Percentiles rank a stretch among this genome's conserved stretches.
These are phyloP conservation scores for Acanthisitta chloris DNA, from an alignment of 2,113 vertebrate genomes.

Conservation along the genomic window DNA sequence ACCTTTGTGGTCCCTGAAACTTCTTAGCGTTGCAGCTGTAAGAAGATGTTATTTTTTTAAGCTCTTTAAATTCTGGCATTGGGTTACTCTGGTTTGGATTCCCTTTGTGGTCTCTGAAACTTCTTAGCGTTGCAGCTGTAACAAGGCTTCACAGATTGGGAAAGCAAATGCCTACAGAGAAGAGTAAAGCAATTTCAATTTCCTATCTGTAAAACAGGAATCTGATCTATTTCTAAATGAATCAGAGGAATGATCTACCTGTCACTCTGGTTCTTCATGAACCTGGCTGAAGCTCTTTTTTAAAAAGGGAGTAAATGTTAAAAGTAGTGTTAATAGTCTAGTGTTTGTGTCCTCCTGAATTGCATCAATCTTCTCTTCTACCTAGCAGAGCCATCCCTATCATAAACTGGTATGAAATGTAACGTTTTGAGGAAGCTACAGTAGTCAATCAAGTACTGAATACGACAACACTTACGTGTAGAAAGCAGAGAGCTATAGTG, in stretches of 20 bases:
- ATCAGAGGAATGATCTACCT: not conserved
- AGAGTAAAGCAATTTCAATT: not conserved
- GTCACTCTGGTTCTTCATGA: not conserved
- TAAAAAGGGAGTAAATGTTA: not conserved
- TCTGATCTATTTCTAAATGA: not conserved
- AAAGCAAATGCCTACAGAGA: not conserved
- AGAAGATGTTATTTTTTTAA: too few relatives aligned
- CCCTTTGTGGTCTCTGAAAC: not conserved
- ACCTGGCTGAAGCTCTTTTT: not conserved
- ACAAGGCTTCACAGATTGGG: not conserved
- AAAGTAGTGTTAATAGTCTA: not conserved
- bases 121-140: not conserved
- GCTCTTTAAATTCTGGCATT: not conserved
- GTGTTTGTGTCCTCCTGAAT: not conserved
- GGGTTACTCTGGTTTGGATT: not conserved
- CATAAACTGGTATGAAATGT: not conserved
- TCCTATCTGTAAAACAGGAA: not conserved
- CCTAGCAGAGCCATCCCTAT: not conserved
- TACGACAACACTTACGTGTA: fast-evolving
- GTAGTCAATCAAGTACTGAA: not conserved
- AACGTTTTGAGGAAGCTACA: not conserved
- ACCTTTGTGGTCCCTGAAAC: not conserved
- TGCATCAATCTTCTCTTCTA: not conserved
- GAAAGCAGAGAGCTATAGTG: not conserved
- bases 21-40: not conserved